Percentiles rank a stretch among this genome's conserved stretches.
These are phyloP conservation scores for Aspiorhynchus laticeps DNA, from an alignment of 2,113 vertebrate species.

Conservation along the genomic window DNA sequence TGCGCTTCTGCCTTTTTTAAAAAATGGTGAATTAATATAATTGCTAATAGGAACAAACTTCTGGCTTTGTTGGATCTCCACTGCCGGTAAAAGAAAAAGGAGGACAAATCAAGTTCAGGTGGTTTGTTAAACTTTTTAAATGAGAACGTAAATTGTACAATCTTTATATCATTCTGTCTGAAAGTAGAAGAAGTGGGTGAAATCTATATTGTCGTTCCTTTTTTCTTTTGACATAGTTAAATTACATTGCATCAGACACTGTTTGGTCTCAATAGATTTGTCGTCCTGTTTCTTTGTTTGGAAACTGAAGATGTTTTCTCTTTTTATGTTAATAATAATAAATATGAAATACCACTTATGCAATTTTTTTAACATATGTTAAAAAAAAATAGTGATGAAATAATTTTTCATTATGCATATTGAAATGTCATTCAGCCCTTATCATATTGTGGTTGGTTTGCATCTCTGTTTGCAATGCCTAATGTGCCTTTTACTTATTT, in stretches of 20 bases:
- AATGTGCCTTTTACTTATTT: neutral
- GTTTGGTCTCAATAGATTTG: neutral
- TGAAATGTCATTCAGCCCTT: neutral
- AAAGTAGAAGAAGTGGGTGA: neutral
- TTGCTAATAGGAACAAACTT: constrained; percentile 21
- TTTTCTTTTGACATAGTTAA: neutral
- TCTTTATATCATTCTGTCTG: neutral
- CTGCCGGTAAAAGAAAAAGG: constrained; percentile 15
- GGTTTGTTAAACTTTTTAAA: constrained; percentile 6
- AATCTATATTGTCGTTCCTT: neutral
- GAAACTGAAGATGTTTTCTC: neutral
- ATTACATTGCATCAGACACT: neutral
- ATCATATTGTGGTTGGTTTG: neutral
- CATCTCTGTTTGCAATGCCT: neutral
- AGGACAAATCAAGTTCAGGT: constrained; percentile 25
- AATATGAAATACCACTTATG: neutral
- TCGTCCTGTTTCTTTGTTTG: neutral
- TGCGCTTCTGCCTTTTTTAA: neutral
- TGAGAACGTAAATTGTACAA: neutral
- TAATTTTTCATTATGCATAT: neutral
- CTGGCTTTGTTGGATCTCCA: constrained; percentile 15
- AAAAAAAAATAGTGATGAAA: too few species aligned
- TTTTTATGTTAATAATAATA: neutral
- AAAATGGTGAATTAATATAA: neutral
- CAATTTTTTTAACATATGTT: neutral